Conservation (phyloP, 2,797 vertebrate genomes). For the Sandelia bainsii region DNA sequence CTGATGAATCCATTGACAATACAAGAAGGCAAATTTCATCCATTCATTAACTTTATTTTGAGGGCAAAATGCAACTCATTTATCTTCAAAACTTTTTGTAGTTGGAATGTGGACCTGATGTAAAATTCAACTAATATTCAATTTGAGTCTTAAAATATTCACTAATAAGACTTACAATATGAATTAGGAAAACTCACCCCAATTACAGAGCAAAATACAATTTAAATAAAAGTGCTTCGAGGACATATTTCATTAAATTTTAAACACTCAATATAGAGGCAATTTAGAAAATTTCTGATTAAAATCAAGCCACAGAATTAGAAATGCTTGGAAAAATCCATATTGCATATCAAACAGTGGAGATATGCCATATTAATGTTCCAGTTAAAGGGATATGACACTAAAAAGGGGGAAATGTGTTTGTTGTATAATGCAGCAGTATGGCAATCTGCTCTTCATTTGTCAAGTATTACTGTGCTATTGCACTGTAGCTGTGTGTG, state of each 20-base stretch:
- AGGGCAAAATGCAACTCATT: slow-evolving; percentile 34
- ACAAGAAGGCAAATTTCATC: slow-evolving; percentile 10
- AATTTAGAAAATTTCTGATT: slow-evolving; percentile 67
- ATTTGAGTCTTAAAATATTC: slow-evolving; percentile 71
- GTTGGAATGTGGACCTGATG: slow-evolving; percentile 35
- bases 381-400: slow-evolving; percentile 44
- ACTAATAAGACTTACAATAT: slow-evolving; percentile 63
- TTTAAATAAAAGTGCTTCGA: slow-evolving; percentile 75
- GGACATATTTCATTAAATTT: slow-evolving; percentile 79
- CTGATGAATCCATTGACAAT: slow-evolving; percentile 38
- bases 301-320: slow-evolving; percentile 69
- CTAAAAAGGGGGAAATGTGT: slow-evolving; percentile 15
- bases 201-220: slow-evolving; percentile 76
- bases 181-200: slow-evolving; percentile 73
- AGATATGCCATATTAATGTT: slow-evolving; percentile 57
- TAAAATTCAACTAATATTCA: slow-evolving; percentile 67
- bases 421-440: slow-evolving; percentile 34
- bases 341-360: slow-evolving; percentile 67
- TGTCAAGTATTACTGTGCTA: slow-evolving; percentile 22
- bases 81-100: slow-evolving; percentile 29
- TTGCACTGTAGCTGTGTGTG: not conserved
- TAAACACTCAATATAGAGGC: slow-evolving; percentile 73
- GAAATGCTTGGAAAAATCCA: slow-evolving; percentile 64
- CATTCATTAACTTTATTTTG: slow-evolving; percentile 39
- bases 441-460: slow-evolving; percentile 19